Conservation (phyloP, 2,113 vertebrate species). For the Pedetes capensis region DNA sequence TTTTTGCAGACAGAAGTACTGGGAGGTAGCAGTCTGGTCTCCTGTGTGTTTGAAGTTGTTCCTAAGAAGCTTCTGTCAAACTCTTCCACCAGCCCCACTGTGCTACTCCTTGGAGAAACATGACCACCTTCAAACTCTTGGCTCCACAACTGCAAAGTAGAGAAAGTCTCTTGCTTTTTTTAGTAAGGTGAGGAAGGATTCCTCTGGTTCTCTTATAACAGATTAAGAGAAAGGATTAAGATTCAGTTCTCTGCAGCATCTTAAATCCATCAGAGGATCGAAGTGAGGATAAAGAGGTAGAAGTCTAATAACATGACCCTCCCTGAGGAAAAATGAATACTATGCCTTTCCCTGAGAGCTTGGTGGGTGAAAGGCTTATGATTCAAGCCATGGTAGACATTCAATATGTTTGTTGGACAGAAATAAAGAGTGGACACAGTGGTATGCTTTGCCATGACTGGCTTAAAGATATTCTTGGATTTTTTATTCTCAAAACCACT, state of each 20-base stretch:
- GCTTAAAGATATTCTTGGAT: conserved; percentile 17
- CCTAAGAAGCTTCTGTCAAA: background rate
- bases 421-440: conserved; percentile 16
- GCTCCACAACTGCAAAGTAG: background rate
- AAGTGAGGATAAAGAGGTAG: background rate
- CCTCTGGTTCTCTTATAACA: background rate
- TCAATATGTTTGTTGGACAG: background rate
- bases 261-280: background rate
- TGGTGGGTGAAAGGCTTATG: background rate
- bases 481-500: background rate
- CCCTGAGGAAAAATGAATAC: background rate
- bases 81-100: background rate
- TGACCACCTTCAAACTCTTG: conserved; percentile 13
- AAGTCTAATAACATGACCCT: background rate
- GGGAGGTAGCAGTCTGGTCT: background rate
- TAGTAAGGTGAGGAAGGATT: background rate
- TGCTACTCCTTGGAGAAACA: background rate
- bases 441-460: background rate
- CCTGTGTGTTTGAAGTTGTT: conserved; percentile 45
- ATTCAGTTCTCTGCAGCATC: background rate
- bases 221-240: background rate
- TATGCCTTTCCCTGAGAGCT: background rate
- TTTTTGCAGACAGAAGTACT: conserved; percentile 24
- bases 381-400: background rate
- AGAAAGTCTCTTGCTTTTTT: background rate